Base-by-base conservation (phyloP, 2,888 invertebrate species). In the Acleris holmiana region DNA sequence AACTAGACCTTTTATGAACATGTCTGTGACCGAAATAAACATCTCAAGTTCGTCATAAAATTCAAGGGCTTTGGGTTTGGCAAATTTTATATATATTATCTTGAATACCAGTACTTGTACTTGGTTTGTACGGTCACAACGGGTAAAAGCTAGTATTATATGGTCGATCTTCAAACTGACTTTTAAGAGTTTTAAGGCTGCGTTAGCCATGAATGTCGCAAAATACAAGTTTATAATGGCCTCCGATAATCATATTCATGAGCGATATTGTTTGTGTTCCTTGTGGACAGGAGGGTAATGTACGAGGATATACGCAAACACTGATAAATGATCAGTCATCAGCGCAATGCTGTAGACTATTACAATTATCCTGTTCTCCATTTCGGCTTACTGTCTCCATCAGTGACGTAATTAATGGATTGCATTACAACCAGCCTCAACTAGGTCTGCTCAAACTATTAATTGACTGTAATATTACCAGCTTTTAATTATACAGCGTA, bases 391-490 rank as follows among this genome's bases (percentile, higher is more conserved):
- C 48, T 60, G 59, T 58, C 63, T 55, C 54, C 40, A 29, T 48
- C 59, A 54, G 41, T 54, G 47, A 48, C 59, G 35, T 65, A 65
- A 65, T 65, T 35, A 65, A 65, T 65, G 55, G 65, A 65, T 65
- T 29, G 44, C 29, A 46, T 40, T 44, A 41, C n/a, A n/a, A n/a
- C 40, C 8, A 18, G 40, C 29, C 8, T 46, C 17, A 41, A 49
- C 25, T 61, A 29, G 29, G 61, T 53, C 48, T 18, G 19, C 17
- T 25, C 21, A 13, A 40, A 47, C 25, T 55, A 23, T 57, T 57
- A 35, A 47, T 57, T 48, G 21, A 35, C 41, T 17, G 21, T 23
- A 23, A 17, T 44, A 13, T 13, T 35, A 35, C 1, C 35, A 13
- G 35, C 35, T 35, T 35, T 35, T 29, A 29, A 29, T 35, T 35